phyloP scores from a whole-genome alignment of 1,140 invertebrate genomes.

The Eupeodes corollae region DNA sequence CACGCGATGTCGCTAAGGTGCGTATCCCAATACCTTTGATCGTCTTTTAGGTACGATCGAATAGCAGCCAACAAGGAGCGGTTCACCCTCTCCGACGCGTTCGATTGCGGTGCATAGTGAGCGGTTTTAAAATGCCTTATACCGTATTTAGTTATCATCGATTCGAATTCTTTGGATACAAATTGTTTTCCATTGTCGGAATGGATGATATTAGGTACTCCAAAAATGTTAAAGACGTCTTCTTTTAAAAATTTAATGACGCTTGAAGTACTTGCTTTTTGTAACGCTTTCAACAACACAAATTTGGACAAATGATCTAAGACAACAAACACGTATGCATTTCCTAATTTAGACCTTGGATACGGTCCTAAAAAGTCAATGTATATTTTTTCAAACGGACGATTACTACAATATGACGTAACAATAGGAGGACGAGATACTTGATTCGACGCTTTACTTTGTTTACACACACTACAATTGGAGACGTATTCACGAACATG shows the following conservation, averaged over 20 bases:
- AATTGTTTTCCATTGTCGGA: conserved; percentile 7
- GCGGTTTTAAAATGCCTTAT: conserved; percentile 1
- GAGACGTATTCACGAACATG: background rate
- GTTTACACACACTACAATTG: conserved; percentile 2
- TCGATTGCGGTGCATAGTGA: background rate
- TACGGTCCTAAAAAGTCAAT: conserved; percentile 7
- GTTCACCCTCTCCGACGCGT: background rate
- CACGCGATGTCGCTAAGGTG: background rate
- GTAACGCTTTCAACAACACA: conserved; percentile 2
- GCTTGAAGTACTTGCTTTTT: background rate
- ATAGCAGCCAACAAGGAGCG: background rate
- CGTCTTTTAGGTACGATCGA: background rate
- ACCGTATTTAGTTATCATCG: background rate
- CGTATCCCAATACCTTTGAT: conserved; percentile 4
- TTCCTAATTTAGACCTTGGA: conserved; percentile 4
- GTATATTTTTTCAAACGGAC: conserved; percentile 4
- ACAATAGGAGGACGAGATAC: background rate
- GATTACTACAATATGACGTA: background rate
- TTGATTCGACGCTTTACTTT: background rate
- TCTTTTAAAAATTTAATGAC: background rate
- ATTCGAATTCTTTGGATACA: background rate
- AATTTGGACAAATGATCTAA: conserved; percentile 5
- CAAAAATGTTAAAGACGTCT: conserved; percentile 2
- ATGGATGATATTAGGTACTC: conserved; percentile 5
- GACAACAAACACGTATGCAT: conserved; percentile 5